Evolutionary conservation across 2,113 vertebrate genomes (phyloP).

Genomic region (Hippocampus abdominalis): DNA sequence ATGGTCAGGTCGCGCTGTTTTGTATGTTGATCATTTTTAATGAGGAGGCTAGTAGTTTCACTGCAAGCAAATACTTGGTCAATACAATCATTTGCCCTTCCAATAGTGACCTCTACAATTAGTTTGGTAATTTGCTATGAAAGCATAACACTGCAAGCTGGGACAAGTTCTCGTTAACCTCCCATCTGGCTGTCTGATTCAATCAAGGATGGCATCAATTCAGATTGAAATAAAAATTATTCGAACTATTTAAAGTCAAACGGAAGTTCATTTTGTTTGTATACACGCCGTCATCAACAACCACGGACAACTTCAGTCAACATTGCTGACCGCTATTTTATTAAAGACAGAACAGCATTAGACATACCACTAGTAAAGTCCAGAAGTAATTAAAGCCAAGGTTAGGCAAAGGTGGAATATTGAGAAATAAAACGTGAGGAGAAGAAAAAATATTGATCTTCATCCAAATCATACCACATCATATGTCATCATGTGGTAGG

Average conservation of each 20-base stretch:
- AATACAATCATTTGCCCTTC: slow-evolving; percentile 6
- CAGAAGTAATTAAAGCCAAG: not conserved
- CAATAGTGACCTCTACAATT: slow-evolving; percentile 28
- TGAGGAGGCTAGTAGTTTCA: not conserved
- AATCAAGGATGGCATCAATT: slow-evolving; percentile 32
- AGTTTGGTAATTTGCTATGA: slow-evolving; percentile 22
- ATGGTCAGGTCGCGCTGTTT: too few species aligned
- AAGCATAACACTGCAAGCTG: slow-evolving; percentile 25
- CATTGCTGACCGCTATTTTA: not conserved
- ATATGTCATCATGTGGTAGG: too few species aligned
- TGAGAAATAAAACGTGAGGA: too few species aligned
- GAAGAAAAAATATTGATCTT: too few species aligned
- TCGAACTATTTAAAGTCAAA: too few species aligned
- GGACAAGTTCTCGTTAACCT: slow-evolving; percentile 27
- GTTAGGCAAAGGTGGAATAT: too few species aligned
- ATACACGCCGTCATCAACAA: not conserved
- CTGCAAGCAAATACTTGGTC: not conserved
- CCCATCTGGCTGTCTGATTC: slow-evolving; percentile 29
- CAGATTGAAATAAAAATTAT: too few species aligned
- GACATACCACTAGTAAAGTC: not conserved
- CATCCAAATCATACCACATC: too few species aligned
- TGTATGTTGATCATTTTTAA: too few species aligned
- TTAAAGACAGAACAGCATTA: not conserved
- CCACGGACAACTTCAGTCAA: not conserved
- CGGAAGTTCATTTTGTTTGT: not conserved